phyloP scores from a whole-genome alignment of 2,797 vertebrate species.

The Serranus cabrilla region DNA sequence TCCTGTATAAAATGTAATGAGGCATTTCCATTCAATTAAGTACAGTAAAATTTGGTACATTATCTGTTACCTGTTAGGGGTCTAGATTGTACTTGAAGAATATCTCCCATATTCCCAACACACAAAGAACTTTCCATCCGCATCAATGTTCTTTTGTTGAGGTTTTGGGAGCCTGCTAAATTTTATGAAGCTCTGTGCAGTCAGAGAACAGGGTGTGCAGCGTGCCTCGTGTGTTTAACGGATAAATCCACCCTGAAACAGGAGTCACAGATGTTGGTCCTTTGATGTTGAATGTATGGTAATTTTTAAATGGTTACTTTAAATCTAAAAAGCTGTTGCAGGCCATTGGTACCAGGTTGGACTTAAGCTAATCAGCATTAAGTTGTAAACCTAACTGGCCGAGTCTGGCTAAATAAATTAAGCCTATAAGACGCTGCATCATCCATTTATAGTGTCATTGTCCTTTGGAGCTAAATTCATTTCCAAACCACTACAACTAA shows the following conservation, averaged over 20 bases:
- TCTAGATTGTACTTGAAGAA: slow-evolving; percentile 47
- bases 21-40: neutral
- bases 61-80: slow-evolving; percentile 48
- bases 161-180: slow-evolving; percentile 26
- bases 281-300: slow-evolving; percentile 37
- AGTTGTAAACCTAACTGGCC: neutral
- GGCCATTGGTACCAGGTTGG: neutral
- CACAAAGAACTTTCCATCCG: slow-evolving; percentile 22
- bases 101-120: slow-evolving; percentile 29
- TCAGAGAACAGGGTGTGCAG: slow-evolving; percentile 24
- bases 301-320: slow-evolving; percentile 12
- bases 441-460: slow-evolving; percentile 1
- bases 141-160: slow-evolving; percentile 54
- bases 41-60: no score
- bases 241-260: slow-evolving; percentile 35
- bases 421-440: neutral
- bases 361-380: neutral
- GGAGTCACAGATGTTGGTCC: slow-evolving; percentile 22
- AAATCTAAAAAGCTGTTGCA: slow-evolving; percentile 5
- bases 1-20: neutral
- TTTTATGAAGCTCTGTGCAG: slow-evolving; percentile 25
- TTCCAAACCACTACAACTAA: no score
- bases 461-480: neutral
- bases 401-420: neutral
- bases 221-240: slow-evolving; percentile 11